Conservation (phyloP, 2,888 invertebrate species). For the Acleris literana region DNA sequence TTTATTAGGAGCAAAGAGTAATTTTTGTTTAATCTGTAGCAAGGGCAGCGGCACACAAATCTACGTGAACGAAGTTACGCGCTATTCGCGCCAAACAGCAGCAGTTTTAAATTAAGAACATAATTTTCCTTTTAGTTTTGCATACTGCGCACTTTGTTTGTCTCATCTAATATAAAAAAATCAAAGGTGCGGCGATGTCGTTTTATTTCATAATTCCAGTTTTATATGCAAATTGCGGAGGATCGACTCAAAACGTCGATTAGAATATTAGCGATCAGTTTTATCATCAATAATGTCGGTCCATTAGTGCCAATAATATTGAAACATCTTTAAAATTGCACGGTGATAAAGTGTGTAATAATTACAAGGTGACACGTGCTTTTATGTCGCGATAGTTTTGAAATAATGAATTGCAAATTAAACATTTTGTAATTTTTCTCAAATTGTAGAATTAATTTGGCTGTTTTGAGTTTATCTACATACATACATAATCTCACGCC, state of each 20-base stretch:
- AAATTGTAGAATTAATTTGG: too few relatives aligned
- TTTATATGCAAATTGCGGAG: slow-evolving; percentile 25
- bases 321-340: slow-evolving; percentile 19
- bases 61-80: too few relatives aligned
- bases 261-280: slow-evolving; percentile 22
- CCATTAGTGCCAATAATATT: slow-evolving; percentile 15
- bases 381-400: slow-evolving; percentile 17
- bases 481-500: too few relatives aligned
- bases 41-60: too few relatives aligned
- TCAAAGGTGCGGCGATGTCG: background rate
- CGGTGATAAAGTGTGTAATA: slow-evolving; percentile 2
- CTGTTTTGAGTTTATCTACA: too few relatives aligned
- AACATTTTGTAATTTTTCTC: background rate
- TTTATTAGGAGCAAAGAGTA: too few relatives aligned
- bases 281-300: slow-evolving; percentile 15
- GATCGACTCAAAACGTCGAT: slow-evolving; percentile 3
- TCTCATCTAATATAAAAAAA: background rate
- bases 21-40: too few relatives aligned
- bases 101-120: too few relatives aligned
- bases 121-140: background rate
- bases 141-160: background rate
- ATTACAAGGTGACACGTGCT: slow-evolving; percentile 14
- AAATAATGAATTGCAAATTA: slow-evolving; percentile 8
- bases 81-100: too few relatives aligned
- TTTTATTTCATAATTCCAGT: slow-evolving; percentile 26